A percentile compares a stretch with the other conserved stretches of the same genome.
phyloP scores from a whole-genome alignment of 2,797 vertebrate genomes.

The Lepus oiostolus region DNA sequence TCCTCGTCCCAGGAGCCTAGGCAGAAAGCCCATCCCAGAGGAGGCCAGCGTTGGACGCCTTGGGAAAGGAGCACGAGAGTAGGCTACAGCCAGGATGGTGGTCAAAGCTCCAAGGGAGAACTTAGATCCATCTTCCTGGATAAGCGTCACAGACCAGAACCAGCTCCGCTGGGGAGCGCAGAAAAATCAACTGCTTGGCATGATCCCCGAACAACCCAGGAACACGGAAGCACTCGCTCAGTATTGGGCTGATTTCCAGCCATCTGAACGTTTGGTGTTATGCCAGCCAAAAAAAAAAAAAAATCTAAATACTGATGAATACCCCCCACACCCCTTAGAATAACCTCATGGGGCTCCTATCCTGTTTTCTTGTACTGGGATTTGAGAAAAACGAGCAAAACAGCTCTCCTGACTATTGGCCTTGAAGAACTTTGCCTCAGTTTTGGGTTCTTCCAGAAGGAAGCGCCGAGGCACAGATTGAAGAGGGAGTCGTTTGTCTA shows the following conservation, averaged over 20 bases:
- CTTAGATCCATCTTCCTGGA: background rate
- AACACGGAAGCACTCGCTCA: constrained; percentile 38
- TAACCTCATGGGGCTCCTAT: background rate
- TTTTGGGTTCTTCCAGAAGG: constrained; percentile 49
- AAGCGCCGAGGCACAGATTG: background rate
- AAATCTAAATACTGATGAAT: background rate
- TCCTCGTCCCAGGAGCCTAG: background rate
- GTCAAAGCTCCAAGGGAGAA: constrained; percentile 27
- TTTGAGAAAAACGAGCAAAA: constrained; percentile 42
- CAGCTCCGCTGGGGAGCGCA: background rate
- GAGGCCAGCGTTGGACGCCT: background rate
- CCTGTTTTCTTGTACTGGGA: constrained; percentile 22
- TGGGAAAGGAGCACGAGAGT: background rate
- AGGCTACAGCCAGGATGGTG: background rate
- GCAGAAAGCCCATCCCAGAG: background rate
- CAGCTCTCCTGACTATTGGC: background rate
- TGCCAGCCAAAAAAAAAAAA: constrained; percentile 21
- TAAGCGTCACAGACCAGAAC: background rate
- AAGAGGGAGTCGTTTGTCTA: constrained; percentile 41
- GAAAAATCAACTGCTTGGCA: background rate
- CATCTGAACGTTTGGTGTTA: background rate
- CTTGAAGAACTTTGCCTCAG: background rate
- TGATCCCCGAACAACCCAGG: constrained; percentile 17
- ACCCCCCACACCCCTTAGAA: background rate
- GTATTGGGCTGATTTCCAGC: background rate